Evolutionary conservation across 2,888 invertebrate species (phyloP), one percentile per base, ranked within the genome.

Genomic region (Mycalesis mineus): DNA sequence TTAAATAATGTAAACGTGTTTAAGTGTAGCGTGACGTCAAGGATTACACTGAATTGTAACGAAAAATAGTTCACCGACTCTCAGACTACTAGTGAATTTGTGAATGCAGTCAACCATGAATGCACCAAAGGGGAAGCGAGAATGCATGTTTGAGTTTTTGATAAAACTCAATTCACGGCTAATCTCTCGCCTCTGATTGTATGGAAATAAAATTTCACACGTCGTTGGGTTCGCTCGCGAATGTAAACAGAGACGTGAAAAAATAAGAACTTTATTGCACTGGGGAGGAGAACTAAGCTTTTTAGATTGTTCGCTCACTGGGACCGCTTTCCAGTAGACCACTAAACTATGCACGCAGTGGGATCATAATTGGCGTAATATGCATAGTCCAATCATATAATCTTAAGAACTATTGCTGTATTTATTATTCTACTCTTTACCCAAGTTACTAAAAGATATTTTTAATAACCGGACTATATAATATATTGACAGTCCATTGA

Each of bases 131-230:
- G 3, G 9, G 33, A 7, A 9, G 8, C 33, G 7, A 29, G 7
- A 37, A 5, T 9, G 84, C 83, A 84, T 88, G 86, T 88, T 86
- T 84, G 85, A 88, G 85, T 84, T 74, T 74, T 71, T 82, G 82
- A 87, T 87, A 87, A 87, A 88, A 28, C 83, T 84, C 86, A 84
- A 88, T 88, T 87, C 86, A 81, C 83, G 85, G 86, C 84, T 88
- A 88, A 88, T 88, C 87, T 82, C 75, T 29, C 44, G 83, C 88
- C 78, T 82, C 80, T 84, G 87, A 88, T 87, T 88, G 87, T 86
- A 83, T 83, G 29, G 84, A 86, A 88, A 88, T 88, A 88, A 87
- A 88, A 87, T 88, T 84, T 88, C 83, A 83, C 82, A 82, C 84
- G 73, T 80, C 82, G 82, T 76, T 81, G 84, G 84, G 70, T 61